phyloP scores from a whole-genome alignment of 2,797 vertebrate species.

The Hoplostethus mediterraneus region DNA sequence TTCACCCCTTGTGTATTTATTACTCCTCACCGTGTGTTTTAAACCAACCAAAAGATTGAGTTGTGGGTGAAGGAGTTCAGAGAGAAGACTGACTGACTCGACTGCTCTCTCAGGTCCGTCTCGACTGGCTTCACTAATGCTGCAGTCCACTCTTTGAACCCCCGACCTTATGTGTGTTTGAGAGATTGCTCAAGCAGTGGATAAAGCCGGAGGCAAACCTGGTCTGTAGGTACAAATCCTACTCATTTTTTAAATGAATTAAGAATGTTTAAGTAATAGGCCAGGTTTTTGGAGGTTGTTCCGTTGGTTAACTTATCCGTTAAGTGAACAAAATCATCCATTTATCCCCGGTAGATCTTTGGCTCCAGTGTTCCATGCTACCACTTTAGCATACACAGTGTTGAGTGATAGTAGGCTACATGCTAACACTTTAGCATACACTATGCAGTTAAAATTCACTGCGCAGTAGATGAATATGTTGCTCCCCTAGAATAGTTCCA shows the following conservation, averaged over 20 bases:
- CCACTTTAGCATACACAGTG: no score
- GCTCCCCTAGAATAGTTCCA: no score
- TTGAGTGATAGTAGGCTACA: no score
- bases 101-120: neutral
- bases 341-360: no score
- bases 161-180: neutral
- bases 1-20: neutral
- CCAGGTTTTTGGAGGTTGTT: conserved; percentile 3
- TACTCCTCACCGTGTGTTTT: neutral
- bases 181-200: neutral
- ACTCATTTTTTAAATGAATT: neutral
- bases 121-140: conserved; percentile 12
- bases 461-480: no score
- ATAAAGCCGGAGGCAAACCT: neutral
- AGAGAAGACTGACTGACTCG: neutral
- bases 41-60: conserved; percentile 19
- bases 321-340: no score
- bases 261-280: neutral
- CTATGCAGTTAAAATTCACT: no score
- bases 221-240: neutral
- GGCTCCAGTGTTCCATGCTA: no score
- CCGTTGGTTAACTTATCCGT: neutral
- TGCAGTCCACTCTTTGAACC: conserved; percentile 6
- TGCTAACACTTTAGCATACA: no score
- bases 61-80: neutral